Evolutionary conservation across 2,888 invertebrate genomes (phyloP), one percentile per base, ranked within the genome.

Genomic region (Lapara coniferarum): DNA sequence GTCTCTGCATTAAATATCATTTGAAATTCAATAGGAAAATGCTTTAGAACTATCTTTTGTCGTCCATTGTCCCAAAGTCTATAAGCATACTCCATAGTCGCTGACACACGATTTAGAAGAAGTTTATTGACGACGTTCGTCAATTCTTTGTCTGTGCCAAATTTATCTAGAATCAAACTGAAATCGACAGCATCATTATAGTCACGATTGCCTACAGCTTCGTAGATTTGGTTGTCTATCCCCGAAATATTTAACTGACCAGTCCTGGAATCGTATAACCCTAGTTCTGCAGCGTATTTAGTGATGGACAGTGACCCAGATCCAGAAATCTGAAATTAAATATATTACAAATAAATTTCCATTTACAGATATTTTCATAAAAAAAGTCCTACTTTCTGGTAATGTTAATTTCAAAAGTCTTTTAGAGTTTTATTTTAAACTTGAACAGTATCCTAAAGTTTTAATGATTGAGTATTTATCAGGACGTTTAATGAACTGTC

Each of bases 11-110:
- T 44, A 10, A 69, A 51, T 30, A 69, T 66, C 56, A 69, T 55
- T 57, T 57, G 51, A 52, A 69, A 69, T 37, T 66, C 57, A 13
- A 57, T 52, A 14, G 69, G 69, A 12, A 69, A 69, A 57, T 66
- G 37, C n/a, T 37, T 51, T 0, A 51, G 58, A 6, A 70, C 57
- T n/a, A 70, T 66, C 14, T 69, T 51, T 66, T 51, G 57, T 7
- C 46, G 44, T 4, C 52, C 68, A 19, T n/a, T 16, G 19, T 52
- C 16, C 69, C 66, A 59, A 14, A 70, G 58, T 19, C 51, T 66
- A 10, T 52, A 73, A 7, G 73, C 73, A 19, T 73, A 69, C 6
- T 66, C 37, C 37, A 69, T 57, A 37, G 16, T 16, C 5, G 52
- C 67, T 13, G 8, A 44, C 19, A 57, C 51, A 12, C 63, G 46